Conservation (phyloP, 2,113 vertebrate genomes). For the Psophia crepitans region DNA sequence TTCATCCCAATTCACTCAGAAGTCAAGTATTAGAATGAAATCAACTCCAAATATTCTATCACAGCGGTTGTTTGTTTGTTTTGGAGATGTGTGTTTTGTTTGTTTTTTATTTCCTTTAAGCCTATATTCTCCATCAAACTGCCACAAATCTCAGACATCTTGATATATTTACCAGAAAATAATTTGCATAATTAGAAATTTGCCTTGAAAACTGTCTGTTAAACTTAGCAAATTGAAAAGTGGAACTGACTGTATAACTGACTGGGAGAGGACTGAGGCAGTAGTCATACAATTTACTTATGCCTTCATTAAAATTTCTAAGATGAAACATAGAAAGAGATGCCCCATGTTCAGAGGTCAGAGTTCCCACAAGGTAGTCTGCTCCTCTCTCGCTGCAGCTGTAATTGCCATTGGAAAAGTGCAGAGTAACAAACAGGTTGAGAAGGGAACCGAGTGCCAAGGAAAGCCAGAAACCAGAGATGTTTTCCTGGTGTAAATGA, state of each 20-base stretch:
- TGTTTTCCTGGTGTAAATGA: neutral
- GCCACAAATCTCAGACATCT: neutral
- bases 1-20: neutral
- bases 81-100: too few relatives aligned
- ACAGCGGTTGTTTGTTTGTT: neutral
- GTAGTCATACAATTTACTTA: neutral
- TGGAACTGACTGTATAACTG: too few relatives aligned
- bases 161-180: neutral
- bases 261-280: neutral
- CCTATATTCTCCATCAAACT: neutral
- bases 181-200: neutral
- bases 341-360: neutral
- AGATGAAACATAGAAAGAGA: neutral
- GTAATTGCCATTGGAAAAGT: neutral
- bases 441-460: neutral
- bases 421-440: rapidly evolving
- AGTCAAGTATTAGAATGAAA: neutral
- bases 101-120: neutral
- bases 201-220: neutral
- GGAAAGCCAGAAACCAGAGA: neutral
- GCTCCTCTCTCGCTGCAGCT: neutral
- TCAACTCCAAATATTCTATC: neutral
- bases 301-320: neutral
- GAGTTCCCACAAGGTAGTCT: neutral
- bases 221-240: neutral